Base-by-base conservation (phyloP, 2,797 vertebrate genomes). In the Ceyx erithaca region DNA sequence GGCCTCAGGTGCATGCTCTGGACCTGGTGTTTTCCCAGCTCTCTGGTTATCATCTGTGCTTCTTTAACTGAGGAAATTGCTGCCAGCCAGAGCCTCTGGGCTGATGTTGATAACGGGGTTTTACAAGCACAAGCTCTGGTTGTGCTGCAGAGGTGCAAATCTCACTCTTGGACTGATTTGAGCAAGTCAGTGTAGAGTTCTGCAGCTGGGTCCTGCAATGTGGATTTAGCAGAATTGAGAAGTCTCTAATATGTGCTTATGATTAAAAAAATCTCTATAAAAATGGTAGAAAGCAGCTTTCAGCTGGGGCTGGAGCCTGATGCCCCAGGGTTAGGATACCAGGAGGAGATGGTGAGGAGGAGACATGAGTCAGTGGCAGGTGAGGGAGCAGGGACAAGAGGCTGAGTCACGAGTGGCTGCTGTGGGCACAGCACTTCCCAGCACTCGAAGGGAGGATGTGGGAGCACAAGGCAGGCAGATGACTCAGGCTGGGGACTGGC, bases 401-500 rank as follows among this genome's bases (percentile, higher is more conserved):
- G 49, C 76, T 80, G 90, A 87, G 79, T 67, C 82, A 71, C 3
- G 0, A 9, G 18, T 10, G 68, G 18, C 48, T 72, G 31, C 80
- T 76, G 28, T 62, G n/a, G n/a, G 51, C 61, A 23, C 0, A 0
- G 43, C 0, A 0, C 58, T 84, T 84, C 67, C 79, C 18, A 0
- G 45, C 33, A 8, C 68, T 51, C 4, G 33, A 22, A 17, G 45
- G 58, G 84, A 85, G 84, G 81, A 46, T 77, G 91, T 72, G 82
- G 77, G 80, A 87, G 91, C 67, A 30, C 72, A 62, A 51, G 91
- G 87, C 73, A 90, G 81, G 91, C 80, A n/a, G 80, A 20, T 93
- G 91, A 93, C 64, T 95, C 92, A 88, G 67, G 67, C 57, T 83
- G 61, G 67, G 76, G 80, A 69, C 61, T 61, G 85, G 70, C 64